phyloP scores from a whole-genome alignment of 2,113 vertebrate genomes.

The Copsychus sechellarum region DNA sequence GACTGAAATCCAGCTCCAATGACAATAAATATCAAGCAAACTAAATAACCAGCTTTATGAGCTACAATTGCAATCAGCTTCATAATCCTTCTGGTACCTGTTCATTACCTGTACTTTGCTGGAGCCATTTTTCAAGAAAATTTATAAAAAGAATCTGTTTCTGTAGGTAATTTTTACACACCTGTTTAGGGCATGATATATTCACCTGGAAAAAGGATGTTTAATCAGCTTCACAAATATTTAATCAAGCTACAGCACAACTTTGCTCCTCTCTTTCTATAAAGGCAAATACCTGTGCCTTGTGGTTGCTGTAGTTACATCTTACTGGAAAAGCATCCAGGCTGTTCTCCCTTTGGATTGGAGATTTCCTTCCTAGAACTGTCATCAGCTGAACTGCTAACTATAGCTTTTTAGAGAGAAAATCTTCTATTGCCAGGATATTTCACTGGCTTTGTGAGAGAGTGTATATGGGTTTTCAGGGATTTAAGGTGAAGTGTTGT shows the following conservation, averaged over 20 bases:
- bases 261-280: neutral
- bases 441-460: neutral
- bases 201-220: slow-evolving; percentile 50
- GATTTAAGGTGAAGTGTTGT: neutral
- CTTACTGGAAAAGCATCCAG: neutral
- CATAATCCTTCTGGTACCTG: neutral
- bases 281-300: neutral
- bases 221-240: slow-evolving; percentile 76
- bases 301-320: slow-evolving; percentile 43
- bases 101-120: neutral
- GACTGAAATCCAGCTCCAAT: neutral
- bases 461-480: rapidly evolving
- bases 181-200: neutral
- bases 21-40: neutral
- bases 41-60: neutral
- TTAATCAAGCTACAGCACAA: slow-evolving; percentile 62
- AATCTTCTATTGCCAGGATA: neutral
- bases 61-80: neutral
- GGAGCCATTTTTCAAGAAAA: neutral
- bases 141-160: slow-evolving; percentile 26
- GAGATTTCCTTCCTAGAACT: neutral
- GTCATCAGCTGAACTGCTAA: neutral
- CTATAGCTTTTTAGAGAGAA: neutral
- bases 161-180: slow-evolving; percentile 53
- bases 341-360: neutral